Conservation (phyloP, 2,888 invertebrate genomes). For the Portevinia maculata region DNA sequence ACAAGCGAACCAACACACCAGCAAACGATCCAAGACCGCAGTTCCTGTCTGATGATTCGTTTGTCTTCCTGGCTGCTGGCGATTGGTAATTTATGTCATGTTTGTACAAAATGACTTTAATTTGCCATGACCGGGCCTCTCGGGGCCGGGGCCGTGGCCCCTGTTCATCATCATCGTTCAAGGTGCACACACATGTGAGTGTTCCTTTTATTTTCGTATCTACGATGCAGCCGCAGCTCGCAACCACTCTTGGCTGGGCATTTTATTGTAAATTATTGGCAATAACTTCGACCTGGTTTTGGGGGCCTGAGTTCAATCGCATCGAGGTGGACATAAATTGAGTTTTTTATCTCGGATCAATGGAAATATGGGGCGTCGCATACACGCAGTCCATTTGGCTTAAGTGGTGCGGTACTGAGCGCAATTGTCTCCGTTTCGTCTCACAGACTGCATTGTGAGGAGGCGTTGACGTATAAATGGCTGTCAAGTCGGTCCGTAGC, state of each 20-base stretch:
- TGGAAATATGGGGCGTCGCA: slow-evolving; percentile 73
- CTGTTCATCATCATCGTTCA: slow-evolving; percentile 65
- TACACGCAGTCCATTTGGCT: slow-evolving; percentile 40
- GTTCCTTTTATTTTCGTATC: slow-evolving; percentile 4
- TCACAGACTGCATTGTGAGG: slow-evolving; percentile 14
- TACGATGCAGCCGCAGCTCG: slow-evolving; percentile 6
- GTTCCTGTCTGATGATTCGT: slow-evolving; percentile 51
- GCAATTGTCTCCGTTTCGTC: slow-evolving; percentile 33
- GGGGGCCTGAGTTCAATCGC: slow-evolving; percentile 71
- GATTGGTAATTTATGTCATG: slow-evolving; percentile 74
- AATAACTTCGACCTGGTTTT: slow-evolving; percentile 73
- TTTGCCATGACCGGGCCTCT: slow-evolving; percentile 73
- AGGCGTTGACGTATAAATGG: slow-evolving; percentile 73
- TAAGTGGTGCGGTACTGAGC: slow-evolving; percentile 47
- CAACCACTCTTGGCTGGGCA: slow-evolving; percentile 42
- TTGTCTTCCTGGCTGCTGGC: slow-evolving; percentile 69
- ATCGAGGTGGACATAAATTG: slow-evolving; percentile 69
- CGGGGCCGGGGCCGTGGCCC: slow-evolving; percentile 64
- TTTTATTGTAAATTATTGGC: slow-evolving; percentile 70
- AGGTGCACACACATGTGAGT: slow-evolving; percentile 44
- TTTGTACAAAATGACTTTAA: slow-evolving; percentile 75
- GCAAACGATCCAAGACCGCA: slow-evolving; percentile 10
- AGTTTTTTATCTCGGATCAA: slow-evolving; percentile 67
- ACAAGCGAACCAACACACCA: neutral
- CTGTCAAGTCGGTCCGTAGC: slow-evolving; percentile 52